These are phyloP conservation scores for Cyprinodon diabolis DNA, from an alignment of 2,797 vertebrate species.

Conservation along the genomic window DNA sequence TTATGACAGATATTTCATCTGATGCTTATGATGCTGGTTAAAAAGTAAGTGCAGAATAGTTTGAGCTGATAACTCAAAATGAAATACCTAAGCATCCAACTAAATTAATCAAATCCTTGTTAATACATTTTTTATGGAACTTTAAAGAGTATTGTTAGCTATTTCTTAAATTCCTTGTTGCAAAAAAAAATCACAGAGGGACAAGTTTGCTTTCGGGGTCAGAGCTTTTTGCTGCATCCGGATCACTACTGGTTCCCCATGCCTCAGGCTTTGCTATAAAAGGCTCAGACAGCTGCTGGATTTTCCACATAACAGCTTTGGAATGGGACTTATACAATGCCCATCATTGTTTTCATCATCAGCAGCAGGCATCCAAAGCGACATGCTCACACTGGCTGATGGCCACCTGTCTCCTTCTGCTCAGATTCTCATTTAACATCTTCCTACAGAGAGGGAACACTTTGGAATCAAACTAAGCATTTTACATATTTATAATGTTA, in stretches of 20 bases:
- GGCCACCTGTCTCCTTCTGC: conserved; percentile 60
- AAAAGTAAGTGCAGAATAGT: neutral
- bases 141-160: conserved; percentile 1
- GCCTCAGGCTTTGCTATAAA: conserved; percentile 69
- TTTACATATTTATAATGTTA: neutral
- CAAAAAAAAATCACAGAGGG: conserved; percentile 27
- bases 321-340: conserved; percentile 70
- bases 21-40: conserved; percentile 15
- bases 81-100: neutral
- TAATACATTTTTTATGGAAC: neutral
- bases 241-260: conserved; percentile 67
- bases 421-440: conserved; percentile 30
- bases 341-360: conserved; percentile 55
- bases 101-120: conserved; percentile 21
- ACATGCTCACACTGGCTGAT: conserved; percentile 54
- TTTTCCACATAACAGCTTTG: conserved; percentile 70
- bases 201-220: conserved; percentile 62
- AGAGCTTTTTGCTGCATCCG: conserved; percentile 65
- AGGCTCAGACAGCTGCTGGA: conserved; percentile 75
- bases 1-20: conserved; percentile 41
- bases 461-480: neutral
- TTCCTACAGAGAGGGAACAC: neutral
- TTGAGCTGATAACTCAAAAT: neutral
- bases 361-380: conserved; percentile 50
- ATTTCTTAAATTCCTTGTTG: conserved; percentile 28